These are phyloP conservation scores for Cydia pomonella DNA, from an alignment of 1,140 invertebrate genomes.

Conservation along the genomic window DNA sequence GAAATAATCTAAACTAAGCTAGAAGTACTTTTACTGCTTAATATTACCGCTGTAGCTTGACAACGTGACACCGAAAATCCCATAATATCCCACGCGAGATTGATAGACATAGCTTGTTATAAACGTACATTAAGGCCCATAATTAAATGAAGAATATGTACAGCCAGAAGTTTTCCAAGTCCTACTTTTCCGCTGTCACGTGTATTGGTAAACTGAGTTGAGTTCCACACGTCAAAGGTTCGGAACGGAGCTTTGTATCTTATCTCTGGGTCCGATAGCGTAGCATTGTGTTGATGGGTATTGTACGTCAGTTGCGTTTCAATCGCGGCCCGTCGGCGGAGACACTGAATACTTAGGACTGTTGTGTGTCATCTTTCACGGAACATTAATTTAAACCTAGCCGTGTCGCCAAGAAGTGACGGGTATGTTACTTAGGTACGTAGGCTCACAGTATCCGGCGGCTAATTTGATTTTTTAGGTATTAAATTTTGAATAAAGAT, in stretches of 20 bases:
- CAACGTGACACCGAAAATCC: neutral
- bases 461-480: neutral
- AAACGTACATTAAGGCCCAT: neutral
- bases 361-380: slow-evolving; percentile 27
- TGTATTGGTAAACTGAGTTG: slow-evolving; percentile 34
- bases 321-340: slow-evolving; percentile 39
- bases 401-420: neutral
- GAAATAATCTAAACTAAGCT: too few species aligned
- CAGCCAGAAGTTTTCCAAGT: slow-evolving; percentile 23
- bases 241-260: slow-evolving; percentile 45
- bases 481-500: too few species aligned
- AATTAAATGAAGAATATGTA: neutral
- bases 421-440: neutral
- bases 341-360: slow-evolving; percentile 47
- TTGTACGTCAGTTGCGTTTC: slow-evolving; percentile 50
- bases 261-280: slow-evolving; percentile 52
- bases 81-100: neutral
- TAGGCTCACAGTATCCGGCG: neutral
- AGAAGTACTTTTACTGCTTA: neutral
- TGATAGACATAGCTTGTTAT: neutral
- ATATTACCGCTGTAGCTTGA: neutral
- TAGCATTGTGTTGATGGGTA: slow-evolving; percentile 42
- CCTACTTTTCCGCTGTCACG: slow-evolving; percentile 6
- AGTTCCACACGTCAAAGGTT: slow-evolving; percentile 43
- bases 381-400: slow-evolving; percentile 25